Evolutionary conservation across 2,113 vertebrate genomes (phyloP), one percentile per base, ranked within the genome.

Genomic region (Chascanopsetta lugubris): DNA sequence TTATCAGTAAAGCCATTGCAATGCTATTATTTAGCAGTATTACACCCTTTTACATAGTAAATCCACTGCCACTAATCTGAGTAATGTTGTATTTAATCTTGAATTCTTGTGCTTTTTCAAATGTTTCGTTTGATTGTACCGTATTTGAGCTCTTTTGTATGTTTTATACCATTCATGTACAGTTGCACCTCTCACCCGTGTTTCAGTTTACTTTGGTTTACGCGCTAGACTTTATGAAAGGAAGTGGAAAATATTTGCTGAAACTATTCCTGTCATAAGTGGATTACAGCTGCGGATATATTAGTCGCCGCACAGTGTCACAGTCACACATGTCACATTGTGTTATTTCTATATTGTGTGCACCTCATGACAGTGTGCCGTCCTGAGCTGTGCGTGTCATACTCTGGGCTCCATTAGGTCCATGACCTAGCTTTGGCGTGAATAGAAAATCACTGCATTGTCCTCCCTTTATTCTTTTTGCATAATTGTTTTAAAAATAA

Each of bases 171-270:
- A 20, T 24, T 36, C 5, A 49, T 5, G 3, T 9, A 32, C 48
- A 47, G 63, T 21, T 46, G 47, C 34, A 38, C 12, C 13, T 38
- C 34, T 5, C 6, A 5, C 13, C 63, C 36, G 47, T 36, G 61
- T 20, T 22, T 45, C 8, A 6, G 5, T 50, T 21, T 67, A 53
- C 7, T 63, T 36, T 27, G 78, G 6, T 12, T 26, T 1, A 32
- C 73, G 40, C 29, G 59, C 13, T 40, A 42, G 59, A 49, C 34
- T 11, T 58, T n/a, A n/a, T 55, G 2, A 71, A 72, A 63, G 82
- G 82, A 86, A 83, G 54, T 80, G 71, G 72, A 75, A 82, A 68
- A 56, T 66, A 77, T 73, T 64, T 67, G 26, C 54, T 71, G 49
- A 83, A n/a, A 61, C 20, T 56, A 20, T 73, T 79, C 67, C 61